Evolutionary conservation across 2,888 invertebrate species (phyloP).

Genomic region (Polyploca ridens): DNA sequence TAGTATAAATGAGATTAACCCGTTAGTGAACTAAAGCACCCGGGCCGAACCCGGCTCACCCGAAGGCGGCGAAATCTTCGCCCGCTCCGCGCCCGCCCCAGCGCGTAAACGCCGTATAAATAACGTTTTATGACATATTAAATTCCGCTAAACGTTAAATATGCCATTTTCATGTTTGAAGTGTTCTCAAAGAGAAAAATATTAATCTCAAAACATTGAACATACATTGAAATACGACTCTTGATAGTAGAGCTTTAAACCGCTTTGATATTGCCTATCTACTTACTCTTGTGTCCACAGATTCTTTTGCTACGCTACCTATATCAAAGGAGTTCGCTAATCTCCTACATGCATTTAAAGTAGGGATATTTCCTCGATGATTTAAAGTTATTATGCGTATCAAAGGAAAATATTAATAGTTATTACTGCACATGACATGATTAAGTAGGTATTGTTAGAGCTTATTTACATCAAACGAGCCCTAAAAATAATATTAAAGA

Average conservation of each 20-base stretch:
- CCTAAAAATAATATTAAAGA: no score
- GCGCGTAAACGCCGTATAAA: slow-evolving; percentile 71
- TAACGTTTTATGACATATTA: slow-evolving; percentile 79
- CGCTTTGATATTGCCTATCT: neutral
- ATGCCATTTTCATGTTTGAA: slow-evolving; percentile 71
- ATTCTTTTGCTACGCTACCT: neutral
- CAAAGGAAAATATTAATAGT: no score
- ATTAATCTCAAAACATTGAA: slow-evolving; percentile 45
- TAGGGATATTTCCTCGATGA: no score
- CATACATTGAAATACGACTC: slow-evolving; percentile 31
- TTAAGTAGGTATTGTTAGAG: no score
- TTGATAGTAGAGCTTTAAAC: slow-evolving; percentile 6
- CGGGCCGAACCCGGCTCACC: slow-evolving; percentile 30
- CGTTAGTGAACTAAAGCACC: slow-evolving; percentile 38
- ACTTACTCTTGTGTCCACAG: neutral
- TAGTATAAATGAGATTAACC: slow-evolving; percentile 52
- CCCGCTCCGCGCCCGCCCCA: slow-evolving; percentile 37
- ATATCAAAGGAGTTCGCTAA: neutral
- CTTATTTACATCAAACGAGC: no score
- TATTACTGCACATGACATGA: no score
- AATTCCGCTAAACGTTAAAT: slow-evolving; percentile 76
- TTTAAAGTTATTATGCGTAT: no score
- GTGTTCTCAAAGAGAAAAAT: slow-evolving; percentile 57
- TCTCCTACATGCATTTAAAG: neutral
- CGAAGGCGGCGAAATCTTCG: slow-evolving; percentile 60